These are phyloP conservation scores for Telmatochromis bifrenatus DNA, from an alignment of 2,113 vertebrate species.

Conservation along the genomic window DNA sequence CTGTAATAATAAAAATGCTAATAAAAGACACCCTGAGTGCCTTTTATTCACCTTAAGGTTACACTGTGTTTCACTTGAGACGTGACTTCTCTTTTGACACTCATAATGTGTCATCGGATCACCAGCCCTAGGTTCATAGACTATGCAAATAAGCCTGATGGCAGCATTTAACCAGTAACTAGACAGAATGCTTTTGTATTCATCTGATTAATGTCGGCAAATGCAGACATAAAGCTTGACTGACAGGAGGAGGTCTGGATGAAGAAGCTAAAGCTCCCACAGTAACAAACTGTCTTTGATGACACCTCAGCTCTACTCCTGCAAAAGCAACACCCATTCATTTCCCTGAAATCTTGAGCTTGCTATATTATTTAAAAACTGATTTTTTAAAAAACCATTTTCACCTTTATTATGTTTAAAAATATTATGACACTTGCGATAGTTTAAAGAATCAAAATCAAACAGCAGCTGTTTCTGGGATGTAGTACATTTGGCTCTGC, in stretches of 20 bases:
- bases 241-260: neutral
- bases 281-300: neutral
- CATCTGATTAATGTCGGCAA: conserved; percentile 42
- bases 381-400: neutral
- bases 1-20: neutral
- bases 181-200: conserved; percentile 29
- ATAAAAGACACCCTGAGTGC: neutral
- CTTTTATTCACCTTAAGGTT: neutral
- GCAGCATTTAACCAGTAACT: conserved; percentile 22
- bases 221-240: conserved; percentile 3
- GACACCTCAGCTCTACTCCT: neutral
- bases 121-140: neutral
- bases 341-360: neutral
- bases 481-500: neutral
- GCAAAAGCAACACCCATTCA: neutral
- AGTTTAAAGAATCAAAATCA: neutral
- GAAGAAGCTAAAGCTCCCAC: neutral
- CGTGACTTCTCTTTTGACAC: neutral
- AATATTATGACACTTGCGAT: neutral
- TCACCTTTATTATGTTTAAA: neutral
- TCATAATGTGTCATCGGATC: neutral
- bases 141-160: neutral
- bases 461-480: neutral
- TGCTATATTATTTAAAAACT: neutral
- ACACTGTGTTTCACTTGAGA: neutral